A percentile compares a stretch with the other conserved stretches of the same genome.
Evolutionary conservation across 2,797 vertebrate genomes (phyloP).

Genomic region (Periophthalmus magnuspinnatus): DNA sequence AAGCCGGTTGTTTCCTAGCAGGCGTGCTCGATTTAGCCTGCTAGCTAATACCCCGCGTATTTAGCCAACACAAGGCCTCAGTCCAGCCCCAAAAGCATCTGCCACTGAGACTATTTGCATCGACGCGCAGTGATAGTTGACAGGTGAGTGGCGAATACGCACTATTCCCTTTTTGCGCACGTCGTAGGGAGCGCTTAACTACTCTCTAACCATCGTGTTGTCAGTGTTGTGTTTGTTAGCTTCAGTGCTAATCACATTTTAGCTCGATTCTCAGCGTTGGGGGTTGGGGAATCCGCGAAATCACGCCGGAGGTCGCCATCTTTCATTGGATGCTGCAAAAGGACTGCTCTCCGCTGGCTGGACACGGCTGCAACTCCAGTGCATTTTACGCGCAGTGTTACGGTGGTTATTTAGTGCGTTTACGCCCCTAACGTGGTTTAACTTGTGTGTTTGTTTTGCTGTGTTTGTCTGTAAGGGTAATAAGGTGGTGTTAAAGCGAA

Average conservation of each 20-base stretch:
- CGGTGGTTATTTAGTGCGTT: not conserved
- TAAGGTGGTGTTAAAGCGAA: too few relatives aligned
- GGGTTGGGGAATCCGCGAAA: slow-evolving; percentile 58
- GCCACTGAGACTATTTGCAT: slow-evolving; percentile 42
- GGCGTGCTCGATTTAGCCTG: slow-evolving; percentile 56
- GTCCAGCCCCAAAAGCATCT: slow-evolving; percentile 42
- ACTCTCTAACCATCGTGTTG: not conserved
- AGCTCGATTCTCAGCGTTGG: slow-evolving; percentile 35
- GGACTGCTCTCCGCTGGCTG: slow-evolving; percentile 21
- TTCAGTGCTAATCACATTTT: slow-evolving; percentile 29
- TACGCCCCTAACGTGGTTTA: not conserved
- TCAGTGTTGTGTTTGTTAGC: slow-evolving; percentile 20
- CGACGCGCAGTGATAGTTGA: slow-evolving; percentile 66
- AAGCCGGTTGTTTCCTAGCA: slow-evolving; percentile 37
- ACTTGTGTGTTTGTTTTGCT: not conserved
- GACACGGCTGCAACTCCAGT: slow-evolving; percentile 30
- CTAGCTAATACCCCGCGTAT: slow-evolving; percentile 68
- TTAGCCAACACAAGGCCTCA: slow-evolving; percentile 68
- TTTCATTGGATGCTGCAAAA: slow-evolving; percentile 62
- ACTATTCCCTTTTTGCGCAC: not conserved
- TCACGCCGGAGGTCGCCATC: slow-evolving; percentile 76
- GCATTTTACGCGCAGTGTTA: not conserved
- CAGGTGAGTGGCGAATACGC: slow-evolving; percentile 69
- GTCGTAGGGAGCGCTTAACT: not conserved
- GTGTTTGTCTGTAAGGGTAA: too few relatives aligned